Percentiles rank a stretch among this genome's conserved stretches.
These are phyloP conservation scores for Biston stratarius DNA, from an alignment of 2,888 invertebrate genomes.

Conservation along the genomic window DNA sequence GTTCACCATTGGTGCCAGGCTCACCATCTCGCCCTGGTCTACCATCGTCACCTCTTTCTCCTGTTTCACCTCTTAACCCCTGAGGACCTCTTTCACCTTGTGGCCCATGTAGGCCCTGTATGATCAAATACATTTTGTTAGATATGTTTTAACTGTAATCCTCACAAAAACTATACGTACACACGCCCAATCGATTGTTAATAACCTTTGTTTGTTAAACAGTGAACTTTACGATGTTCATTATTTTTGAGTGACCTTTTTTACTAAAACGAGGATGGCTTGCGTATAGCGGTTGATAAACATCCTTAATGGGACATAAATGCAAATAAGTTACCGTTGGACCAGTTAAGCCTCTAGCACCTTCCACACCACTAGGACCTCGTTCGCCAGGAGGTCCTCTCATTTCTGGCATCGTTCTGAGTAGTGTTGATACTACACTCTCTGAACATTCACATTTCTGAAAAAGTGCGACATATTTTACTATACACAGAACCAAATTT, in stretches of 20 bases:
- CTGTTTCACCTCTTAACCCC: constrained; percentile 87
- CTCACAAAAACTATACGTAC: no score
- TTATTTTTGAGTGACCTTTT: no score
- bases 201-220: no score
- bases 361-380: constrained; percentile 77
- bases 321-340: constrained; percentile 56
- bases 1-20: constrained; percentile 91
- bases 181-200: no score
- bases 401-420: constrained; percentile 67
- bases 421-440: constrained; percentile 58
- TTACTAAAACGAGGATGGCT: no score
- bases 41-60: constrained; percentile 90
- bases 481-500: background rate
- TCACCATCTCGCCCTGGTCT: constrained; percentile 67
- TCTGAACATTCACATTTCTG: constrained; percentile 71
- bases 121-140: background rate
- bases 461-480: constrained; percentile 11
- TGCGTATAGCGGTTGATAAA: no score
- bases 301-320: background rate
- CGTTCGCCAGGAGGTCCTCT: constrained; percentile 85
- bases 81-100: constrained; percentile 79
- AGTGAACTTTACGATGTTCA: no score
- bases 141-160: background rate
- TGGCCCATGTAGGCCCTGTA: constrained; percentile 88
- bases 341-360: constrained; percentile 56